Evolutionary conservation across 2,797 vertebrate species (phyloP).

Genomic region (Clarias fuscus): DNA sequence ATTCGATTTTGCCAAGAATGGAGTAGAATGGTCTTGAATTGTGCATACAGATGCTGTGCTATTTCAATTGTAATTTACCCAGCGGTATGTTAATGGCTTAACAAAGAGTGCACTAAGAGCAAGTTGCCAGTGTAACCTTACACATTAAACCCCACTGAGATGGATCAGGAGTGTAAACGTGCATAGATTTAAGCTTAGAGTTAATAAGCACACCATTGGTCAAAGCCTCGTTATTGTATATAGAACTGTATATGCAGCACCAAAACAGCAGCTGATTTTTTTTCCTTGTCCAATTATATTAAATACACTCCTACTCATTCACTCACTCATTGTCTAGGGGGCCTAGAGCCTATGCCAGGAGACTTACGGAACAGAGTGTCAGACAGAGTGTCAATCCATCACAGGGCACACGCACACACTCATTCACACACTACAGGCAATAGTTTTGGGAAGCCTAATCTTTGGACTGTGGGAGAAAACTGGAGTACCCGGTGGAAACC

Average conservation of each 20-base stretch:
- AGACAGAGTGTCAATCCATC: no score
- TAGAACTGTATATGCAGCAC: slow-evolving; percentile 12
- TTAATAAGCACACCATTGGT: slow-evolving; percentile 32
- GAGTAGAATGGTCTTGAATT: background rate
- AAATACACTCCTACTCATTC: background rate
- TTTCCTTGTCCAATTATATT: slow-evolving; percentile 32
- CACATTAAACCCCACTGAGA: slow-evolving; percentile 7
- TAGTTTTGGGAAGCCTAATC: no score
- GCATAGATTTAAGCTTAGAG: slow-evolving; percentile 35
- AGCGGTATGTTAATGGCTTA: slow-evolving; percentile 33
- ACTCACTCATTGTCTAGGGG: no score
- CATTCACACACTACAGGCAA: no score
- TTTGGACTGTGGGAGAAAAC: no score
- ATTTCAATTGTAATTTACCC: slow-evolving; percentile 22
- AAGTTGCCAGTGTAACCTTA: slow-evolving; percentile 21
- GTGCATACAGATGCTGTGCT: background rate
- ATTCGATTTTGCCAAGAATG: slow-evolving; percentile 7
- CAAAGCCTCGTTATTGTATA: slow-evolving; percentile 14
- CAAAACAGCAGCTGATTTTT: slow-evolving; percentile 10
- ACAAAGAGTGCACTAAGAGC: slow-evolving; percentile 31
- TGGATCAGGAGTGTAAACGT: slow-evolving; percentile 30
- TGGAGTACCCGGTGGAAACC: no score
- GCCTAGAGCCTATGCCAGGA: no score
- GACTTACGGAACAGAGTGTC: no score
- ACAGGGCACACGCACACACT: no score